phyloP scores from a whole-genome alignment of 2,797 vertebrate species.

The Mormyrus proboscirostris region DNA sequence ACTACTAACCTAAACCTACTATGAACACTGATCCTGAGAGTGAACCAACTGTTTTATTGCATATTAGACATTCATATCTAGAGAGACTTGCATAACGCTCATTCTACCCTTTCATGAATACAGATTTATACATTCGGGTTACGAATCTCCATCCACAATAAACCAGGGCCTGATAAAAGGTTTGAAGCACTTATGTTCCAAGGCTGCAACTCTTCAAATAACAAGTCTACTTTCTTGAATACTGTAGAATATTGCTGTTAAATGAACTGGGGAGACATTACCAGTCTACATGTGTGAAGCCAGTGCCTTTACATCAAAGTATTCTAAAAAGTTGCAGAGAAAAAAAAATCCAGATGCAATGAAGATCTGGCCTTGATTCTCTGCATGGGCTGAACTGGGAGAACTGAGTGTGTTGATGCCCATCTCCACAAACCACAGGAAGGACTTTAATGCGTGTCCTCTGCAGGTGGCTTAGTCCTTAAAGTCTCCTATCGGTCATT shows the following conservation, averaged over 20 bases:
- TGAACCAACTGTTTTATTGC: background rate
- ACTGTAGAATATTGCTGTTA: slow-evolving; percentile 26
- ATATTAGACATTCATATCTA: background rate
- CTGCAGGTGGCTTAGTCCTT: slow-evolving; percentile 28
- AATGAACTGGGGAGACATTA: slow-evolving; percentile 16
- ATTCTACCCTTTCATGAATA: background rate
- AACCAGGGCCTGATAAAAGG: background rate
- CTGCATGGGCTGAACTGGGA: slow-evolving; percentile 27
- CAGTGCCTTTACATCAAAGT: slow-evolving; percentile 36
- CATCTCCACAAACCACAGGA: slow-evolving; percentile 32
- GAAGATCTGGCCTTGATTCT: slow-evolving; percentile 42
- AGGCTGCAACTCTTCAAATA: background rate
- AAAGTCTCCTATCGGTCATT: slow-evolving; percentile 45
- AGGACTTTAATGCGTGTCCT: slow-evolving; percentile 35
- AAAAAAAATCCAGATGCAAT: slow-evolving; percentile 30
- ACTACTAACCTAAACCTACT: background rate
- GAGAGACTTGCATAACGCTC: background rate
- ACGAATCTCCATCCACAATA: background rate
- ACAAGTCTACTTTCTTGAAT: background rate
- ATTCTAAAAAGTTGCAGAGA: slow-evolving; percentile 29
- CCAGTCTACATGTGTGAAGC: background rate
- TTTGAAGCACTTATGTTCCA: background rate
- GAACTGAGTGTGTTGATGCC: slow-evolving; percentile 33
- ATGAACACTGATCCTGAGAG: background rate
- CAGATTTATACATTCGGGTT: background rate